Evolutionary conservation across 2,797 vertebrate genomes (phyloP), one percentile per base, ranked within the genome.

Genomic region (Siniperca undulata): DNA sequence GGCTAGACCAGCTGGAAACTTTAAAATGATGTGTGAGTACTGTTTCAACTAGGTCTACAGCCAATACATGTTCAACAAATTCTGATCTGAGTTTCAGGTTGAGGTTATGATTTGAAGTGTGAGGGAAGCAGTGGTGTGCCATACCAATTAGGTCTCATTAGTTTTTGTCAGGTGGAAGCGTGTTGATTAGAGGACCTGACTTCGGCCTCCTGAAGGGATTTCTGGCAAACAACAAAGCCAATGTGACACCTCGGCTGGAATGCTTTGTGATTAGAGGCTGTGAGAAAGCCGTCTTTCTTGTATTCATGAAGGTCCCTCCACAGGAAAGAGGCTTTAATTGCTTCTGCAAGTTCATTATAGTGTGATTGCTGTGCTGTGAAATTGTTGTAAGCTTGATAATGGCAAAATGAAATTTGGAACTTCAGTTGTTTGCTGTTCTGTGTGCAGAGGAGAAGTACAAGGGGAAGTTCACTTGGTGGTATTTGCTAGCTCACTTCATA

Each of bases 341-440:
- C 92, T 93, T 92, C 80, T 90, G 90, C 90, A 96, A 93, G 94
- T 96, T 95, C 92, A 94, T 95, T 95, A 94, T 82, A 75, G 81
- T 94, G 90, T 91, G 92, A 94, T 95, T 94, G 92, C 93, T 93
- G 89, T 94, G 90, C 92, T 95, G 93, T 94, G 92, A 95, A 95
- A 95, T 94, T 93, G 90, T 94, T 90, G 88, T 85, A 84, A 72
- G 83, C 78, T 87, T 90, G 88, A 93, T 93, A 91, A 92, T 92
- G 77, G 80, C 82, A 78, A 92, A 92, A 91, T 92, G 42, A 92
- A 91, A 92, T 88, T 86, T 88, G 75, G 83, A 86, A 80, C 85
- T 84, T 61, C 60, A 76, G 83, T 90, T 83, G 89, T 92, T 94
- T 86, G 70, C 46, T 50, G 58, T 64, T 62, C 56, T 44, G 52